Evolutionary conservation across 2,888 invertebrate genomes (phyloP).

Genomic region (Argyresthia goedartella): DNA sequence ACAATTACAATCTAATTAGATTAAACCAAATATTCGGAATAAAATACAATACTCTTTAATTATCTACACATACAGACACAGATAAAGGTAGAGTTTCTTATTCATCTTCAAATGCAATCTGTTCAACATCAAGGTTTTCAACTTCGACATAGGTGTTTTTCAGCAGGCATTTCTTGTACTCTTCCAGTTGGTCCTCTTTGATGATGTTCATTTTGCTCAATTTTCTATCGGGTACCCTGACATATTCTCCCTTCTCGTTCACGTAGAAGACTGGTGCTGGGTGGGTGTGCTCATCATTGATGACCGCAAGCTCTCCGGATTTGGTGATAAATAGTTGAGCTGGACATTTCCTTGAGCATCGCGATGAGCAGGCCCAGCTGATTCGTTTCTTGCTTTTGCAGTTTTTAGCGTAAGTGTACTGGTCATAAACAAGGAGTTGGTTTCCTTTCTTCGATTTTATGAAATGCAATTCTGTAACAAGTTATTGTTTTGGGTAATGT

Average conservation of each 20-base stretch:
- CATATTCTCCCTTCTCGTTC: constrained; percentile 35
- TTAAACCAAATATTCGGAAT: no score
- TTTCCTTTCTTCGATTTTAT: constrained; percentile 47
- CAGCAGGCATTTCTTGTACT: no score
- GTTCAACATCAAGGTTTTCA: no score
- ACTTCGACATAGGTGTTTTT: no score
- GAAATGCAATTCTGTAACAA: constrained; percentile 45
- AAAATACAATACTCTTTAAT: no score
- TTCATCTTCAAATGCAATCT: no score
- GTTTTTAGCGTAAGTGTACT: constrained; percentile 43
- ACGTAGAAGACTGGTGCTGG: constrained; percentile 44
- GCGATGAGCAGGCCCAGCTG: constrained; percentile 48
- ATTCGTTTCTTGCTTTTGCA: constrained; percentile 30
- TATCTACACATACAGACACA: no score
- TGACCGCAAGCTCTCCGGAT: constrained; percentile 27
- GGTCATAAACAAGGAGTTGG: constrained; percentile 38
- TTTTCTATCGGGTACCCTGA: constrained; percentile 24
- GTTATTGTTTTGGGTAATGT: background rate
- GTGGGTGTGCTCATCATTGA: constrained; percentile 36
- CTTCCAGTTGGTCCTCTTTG: constrained; percentile 1
- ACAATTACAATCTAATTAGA: no score
- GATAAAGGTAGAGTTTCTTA: no score
- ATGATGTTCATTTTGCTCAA: constrained; percentile 11
- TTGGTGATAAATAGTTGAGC: constrained; percentile 37
- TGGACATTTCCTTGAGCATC: constrained; percentile 43